phyloP scores from a whole-genome alignment of 2,797 vertebrate species.

The Anguilla obscura region DNA sequence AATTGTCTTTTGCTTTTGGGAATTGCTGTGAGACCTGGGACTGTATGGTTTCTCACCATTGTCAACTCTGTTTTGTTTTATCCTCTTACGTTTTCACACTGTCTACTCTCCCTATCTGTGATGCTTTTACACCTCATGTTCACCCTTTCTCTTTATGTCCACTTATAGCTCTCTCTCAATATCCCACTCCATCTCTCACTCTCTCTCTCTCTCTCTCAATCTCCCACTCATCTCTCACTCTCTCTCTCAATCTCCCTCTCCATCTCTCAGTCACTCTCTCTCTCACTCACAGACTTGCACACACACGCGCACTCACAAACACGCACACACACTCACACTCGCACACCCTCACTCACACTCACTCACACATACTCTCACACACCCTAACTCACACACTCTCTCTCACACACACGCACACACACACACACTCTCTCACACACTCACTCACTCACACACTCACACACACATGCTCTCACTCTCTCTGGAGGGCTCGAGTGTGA shows the following conservation, averaged over 20 bases:
- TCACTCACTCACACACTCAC: neutral
- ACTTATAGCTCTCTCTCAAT: neutral
- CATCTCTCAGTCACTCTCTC: too few relatives aligned
- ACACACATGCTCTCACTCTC: slow-evolving; percentile 43
- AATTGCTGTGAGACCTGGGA: neutral
- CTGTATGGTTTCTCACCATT: neutral
- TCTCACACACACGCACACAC: too few relatives aligned
- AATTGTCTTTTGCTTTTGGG: neutral
- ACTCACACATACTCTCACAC: too few relatives aligned
- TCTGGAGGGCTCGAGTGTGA: slow-evolving; percentile 73
- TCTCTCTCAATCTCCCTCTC: too few relatives aligned
- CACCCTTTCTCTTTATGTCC: slow-evolving; percentile 9
- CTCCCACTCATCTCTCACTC: too few relatives aligned
- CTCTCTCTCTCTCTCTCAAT: neutral
- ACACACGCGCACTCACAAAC: too few relatives aligned
- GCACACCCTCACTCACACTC: too few relatives aligned
- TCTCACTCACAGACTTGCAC: too few relatives aligned
- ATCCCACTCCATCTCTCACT: slow-evolving; percentile 43
- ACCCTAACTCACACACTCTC: too few relatives aligned
- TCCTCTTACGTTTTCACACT: slow-evolving; percentile 18
- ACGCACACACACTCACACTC: too few relatives aligned
- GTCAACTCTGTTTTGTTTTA: slow-evolving; percentile 24
- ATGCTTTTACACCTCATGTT: slow-evolving; percentile 45
- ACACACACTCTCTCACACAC: too few relatives aligned
- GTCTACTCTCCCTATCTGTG: slow-evolving; percentile 15